Base-by-base conservation (phyloP, 1,140 invertebrate species). In the Brachionus manjavacas region DNA sequence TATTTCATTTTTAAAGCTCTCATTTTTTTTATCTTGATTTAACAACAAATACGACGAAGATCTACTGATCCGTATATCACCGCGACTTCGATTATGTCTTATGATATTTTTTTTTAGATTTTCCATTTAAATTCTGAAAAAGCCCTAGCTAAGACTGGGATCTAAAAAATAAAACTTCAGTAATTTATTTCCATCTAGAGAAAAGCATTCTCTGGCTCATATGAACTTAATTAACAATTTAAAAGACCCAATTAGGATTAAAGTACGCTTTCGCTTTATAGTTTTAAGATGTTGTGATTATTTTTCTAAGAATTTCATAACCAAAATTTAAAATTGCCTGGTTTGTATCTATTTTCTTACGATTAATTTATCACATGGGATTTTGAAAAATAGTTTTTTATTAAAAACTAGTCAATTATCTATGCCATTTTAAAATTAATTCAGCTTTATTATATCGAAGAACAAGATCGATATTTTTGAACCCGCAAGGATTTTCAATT, bases 31-130 rank as follows among this genome's bases (percentile, higher is more conserved):
- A 20, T 41, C 68, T 3, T 35, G 68, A 16, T 41, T 72, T 4
- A 72, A 20, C 28, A 41, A 20, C 28, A 43, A 41, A 9, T 72
- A 72, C 7, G 68, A 39, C 6, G 68, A 39, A 16, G 68, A 72
- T 20, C 9, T 39, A 12, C 35, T 72, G 14, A 41, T 41, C 16
- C 39, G 14, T 39, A 72, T 39, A 20, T 72, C 68, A 41, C 68
- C 35, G 8, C 68, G 68, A 41, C 68, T 72, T 8, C 16, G 31
- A 16, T 25, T 70, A 7, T 41, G 68, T 9, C 52, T 60, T 8
- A 72, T 72, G 4, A 72, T 72, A 72, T 20, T 72, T 72, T 72
- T 72, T 72, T 72, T 72, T 16, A 72, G 46, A 9, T 35, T 6
- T 9, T 72, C 68, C 68, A 72, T 72, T 16, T 41, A 60, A 60